phyloP scores from a whole-genome alignment of 2,113 vertebrate species.

The Hyaena hyaena region DNA sequence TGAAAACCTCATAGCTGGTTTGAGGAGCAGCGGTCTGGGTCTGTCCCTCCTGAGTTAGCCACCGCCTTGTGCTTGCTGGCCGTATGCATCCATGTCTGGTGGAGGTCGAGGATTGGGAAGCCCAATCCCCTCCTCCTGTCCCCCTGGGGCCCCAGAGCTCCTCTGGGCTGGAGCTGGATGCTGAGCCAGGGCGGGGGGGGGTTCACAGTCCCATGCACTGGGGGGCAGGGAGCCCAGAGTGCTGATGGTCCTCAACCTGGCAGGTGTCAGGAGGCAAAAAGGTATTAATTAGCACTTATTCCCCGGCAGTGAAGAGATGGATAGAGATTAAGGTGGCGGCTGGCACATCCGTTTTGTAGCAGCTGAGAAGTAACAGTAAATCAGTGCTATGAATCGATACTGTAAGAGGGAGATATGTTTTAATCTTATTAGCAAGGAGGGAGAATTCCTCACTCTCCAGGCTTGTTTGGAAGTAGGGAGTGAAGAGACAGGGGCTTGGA shows the following conservation, averaged over 20 bases:
- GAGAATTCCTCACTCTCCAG: conserved; percentile 49
- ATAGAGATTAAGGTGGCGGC: conserved; percentile 83
- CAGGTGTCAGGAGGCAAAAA: conserved; percentile 69
- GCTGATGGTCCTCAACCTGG: conserved; percentile 52
- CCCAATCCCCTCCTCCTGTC: not conserved
- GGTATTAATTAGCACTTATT: conserved; percentile 85
- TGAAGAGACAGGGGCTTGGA: not conserved
- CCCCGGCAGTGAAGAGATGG: conserved; percentile 71
- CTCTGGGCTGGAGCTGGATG: not conserved
- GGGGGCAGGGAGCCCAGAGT: conserved; percentile 25
- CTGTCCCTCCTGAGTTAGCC: not conserved
- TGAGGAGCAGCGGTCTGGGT: not conserved
- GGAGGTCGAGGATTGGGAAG: rapidly evolving
- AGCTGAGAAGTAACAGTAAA: conserved; percentile 70
- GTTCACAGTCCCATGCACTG: not conserved
- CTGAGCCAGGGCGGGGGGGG: not conserved
- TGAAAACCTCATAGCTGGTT: rapidly evolving
- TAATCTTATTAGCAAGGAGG: conserved; percentile 84
- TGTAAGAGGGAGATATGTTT: conserved; percentile 81
- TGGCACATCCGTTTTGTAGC: conserved; percentile 57
- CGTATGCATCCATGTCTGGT: not conserved
- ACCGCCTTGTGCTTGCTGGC: rapidly evolving
- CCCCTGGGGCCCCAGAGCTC: not conserved
- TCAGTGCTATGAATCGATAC: conserved; percentile 80
- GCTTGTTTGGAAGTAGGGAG: conserved; percentile 14